A percentile compares a stretch with the other conserved stretches of the same genome.
These are phyloP conservation scores for Stegodyphus dumicola DNA, from an alignment of 1,140 invertebrate genomes.

Conservation along the genomic window DNA sequence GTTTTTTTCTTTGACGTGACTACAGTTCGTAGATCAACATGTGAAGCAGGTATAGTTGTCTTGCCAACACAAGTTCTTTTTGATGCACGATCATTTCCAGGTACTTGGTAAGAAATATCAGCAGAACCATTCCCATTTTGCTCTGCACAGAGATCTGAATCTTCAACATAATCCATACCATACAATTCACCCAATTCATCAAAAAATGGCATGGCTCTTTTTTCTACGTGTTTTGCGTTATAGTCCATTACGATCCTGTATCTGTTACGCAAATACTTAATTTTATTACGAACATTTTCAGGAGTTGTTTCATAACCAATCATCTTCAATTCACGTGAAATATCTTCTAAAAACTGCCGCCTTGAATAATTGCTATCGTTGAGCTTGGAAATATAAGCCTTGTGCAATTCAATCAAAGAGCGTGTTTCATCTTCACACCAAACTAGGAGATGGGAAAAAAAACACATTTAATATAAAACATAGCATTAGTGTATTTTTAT, in stretches of 20 bases:
- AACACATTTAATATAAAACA: not conserved
- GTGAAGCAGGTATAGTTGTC: slow-evolving; percentile 35
- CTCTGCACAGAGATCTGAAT: not conserved
- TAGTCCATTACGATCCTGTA: slow-evolving; percentile 20
- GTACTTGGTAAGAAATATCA: not conserved
- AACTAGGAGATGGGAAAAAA: slow-evolving; percentile 28
- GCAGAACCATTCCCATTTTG: slow-evolving; percentile 7
- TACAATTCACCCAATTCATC: slow-evolving; percentile 42
- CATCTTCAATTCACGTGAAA: slow-evolving; percentile 26
- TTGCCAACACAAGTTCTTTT: not conserved
- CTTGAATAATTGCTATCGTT: slow-evolving; percentile 39
- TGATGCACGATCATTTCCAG: not conserved
- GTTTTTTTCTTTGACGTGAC: slow-evolving; percentile 23
- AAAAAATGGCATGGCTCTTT: slow-evolving; percentile 20
- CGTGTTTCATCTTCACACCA: slow-evolving; percentile 51
- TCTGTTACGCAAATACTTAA: slow-evolving; percentile 42
- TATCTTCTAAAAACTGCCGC: slow-evolving; percentile 41
- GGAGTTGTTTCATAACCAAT: slow-evolving; percentile 37
- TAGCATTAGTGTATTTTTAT: not conserved
- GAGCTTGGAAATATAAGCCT: slow-evolving; percentile 30
- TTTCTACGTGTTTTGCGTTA: slow-evolving; percentile 43
- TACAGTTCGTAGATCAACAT: slow-evolving; percentile 48
- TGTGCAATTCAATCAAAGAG: slow-evolving; percentile 42
- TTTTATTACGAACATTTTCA: slow-evolving; percentile 38
- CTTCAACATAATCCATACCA: slow-evolving; percentile 24